Conservation (phyloP, 2,113 vertebrate genomes). For the Capreolus pygargus region DNA sequence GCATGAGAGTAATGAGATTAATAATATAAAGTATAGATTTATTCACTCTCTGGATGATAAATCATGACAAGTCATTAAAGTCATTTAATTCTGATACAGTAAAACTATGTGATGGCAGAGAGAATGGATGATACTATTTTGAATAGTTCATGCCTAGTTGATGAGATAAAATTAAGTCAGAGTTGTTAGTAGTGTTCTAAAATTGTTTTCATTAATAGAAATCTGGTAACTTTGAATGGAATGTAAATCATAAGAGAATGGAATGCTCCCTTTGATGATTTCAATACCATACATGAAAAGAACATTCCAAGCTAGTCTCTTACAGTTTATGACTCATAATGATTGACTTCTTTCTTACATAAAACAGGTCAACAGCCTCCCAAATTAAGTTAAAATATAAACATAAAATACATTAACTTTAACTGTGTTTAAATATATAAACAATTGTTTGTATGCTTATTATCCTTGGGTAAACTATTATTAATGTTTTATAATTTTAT, state of each 20-base stretch:
- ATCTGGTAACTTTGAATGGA: conserved; percentile 34
- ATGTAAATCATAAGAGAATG: conserved; percentile 46
- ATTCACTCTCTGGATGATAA: conserved; percentile 67
- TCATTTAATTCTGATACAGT: conserved; percentile 57
- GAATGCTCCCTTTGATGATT: neutral
- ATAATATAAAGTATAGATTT: conserved; percentile 72
- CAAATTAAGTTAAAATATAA: neutral
- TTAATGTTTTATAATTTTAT: neutral
- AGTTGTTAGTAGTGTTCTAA: conserved; percentile 46
- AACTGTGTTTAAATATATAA: neutral
- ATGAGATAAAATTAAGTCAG: conserved; percentile 61
- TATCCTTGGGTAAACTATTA: neutral
- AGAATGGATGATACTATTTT: conserved; percentile 61
- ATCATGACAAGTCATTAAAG: conserved; percentile 70
- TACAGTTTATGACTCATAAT: neutral
- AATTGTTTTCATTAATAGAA: conserved; percentile 54
- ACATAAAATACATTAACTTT: neutral
- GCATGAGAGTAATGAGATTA: conserved; percentile 68
- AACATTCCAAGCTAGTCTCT: neutral
- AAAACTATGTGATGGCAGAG: conserved; percentile 28
- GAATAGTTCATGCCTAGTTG: conserved; percentile 36
- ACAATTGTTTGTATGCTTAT: neutral
- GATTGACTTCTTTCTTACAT: neutral
- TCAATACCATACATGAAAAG: neutral
- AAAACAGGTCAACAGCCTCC: neutral